These are phyloP conservation scores for Gambusia affinis DNA, from an alignment of 2,113 vertebrate species.

Conservation along the genomic window DNA sequence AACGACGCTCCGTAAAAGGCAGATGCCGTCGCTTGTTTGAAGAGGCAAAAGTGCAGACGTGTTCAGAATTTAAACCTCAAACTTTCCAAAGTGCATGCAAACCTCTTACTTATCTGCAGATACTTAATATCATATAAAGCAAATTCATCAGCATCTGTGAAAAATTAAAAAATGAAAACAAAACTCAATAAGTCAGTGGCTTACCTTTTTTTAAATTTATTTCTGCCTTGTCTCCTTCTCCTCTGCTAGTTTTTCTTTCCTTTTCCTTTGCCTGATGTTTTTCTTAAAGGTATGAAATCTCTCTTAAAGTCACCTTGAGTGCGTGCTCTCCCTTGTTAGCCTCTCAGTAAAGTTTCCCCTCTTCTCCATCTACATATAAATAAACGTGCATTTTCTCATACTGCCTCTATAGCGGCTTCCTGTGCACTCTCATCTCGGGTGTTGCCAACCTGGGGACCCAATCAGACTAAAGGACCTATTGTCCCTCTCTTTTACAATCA, in stretches of 20 bases:
- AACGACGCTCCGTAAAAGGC: constrained; percentile 55
- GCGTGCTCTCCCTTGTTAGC: constrained; percentile 35
- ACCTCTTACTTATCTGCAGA: neutral
- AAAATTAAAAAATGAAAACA: constrained; percentile 11
- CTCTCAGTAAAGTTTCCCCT: constrained; percentile 62
- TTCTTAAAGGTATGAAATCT: constrained; percentile 55
- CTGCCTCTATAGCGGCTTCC: constrained; percentile 23
- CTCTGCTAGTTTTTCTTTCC: constrained; percentile 19
- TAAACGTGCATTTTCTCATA: constrained; percentile 14
- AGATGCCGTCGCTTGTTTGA: constrained; percentile 50
- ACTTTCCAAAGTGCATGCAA: constrained; percentile 39
- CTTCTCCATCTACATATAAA: constrained; percentile 24
- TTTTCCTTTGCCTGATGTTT: constrained; percentile 37
- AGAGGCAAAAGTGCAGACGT: constrained; percentile 46
- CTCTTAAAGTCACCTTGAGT: constrained; percentile 73
- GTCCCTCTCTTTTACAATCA: constrained; percentile 65
- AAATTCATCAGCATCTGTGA: neutral
- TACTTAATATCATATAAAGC: constrained; percentile 20
- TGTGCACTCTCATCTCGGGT: constrained; percentile 43
- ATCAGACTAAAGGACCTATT: constrained; percentile 69
- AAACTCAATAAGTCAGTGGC: constrained; percentile 27
- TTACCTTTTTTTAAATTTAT: constrained; percentile 59
- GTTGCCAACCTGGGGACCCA: constrained; percentile 57
- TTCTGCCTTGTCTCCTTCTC: constrained; percentile 16
- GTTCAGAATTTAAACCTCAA: constrained; percentile 44